Evolutionary conservation across 2,797 vertebrate genomes (phyloP).

Genomic region (Anabacerthia variegaticeps): DNA sequence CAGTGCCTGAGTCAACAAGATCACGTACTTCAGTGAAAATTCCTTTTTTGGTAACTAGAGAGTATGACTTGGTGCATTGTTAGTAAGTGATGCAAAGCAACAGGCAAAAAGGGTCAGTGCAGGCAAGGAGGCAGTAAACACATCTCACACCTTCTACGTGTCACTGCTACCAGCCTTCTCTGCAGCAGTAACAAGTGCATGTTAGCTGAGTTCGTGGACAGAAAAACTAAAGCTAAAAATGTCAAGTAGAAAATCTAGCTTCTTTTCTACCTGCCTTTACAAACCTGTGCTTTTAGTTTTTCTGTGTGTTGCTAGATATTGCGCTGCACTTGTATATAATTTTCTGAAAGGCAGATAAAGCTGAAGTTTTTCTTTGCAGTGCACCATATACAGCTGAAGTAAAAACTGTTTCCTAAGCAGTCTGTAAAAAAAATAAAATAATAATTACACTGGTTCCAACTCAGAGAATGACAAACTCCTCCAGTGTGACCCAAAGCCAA

Average conservation of each 20-base stretch:
- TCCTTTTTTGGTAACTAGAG: slow-evolving; percentile 76
- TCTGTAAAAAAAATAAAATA: neutral
- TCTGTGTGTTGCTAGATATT: neutral
- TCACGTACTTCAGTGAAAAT: slow-evolving; percentile 57
- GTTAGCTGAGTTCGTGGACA: neutral
- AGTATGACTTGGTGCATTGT: slow-evolving; percentile 38
- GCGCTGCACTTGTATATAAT: neutral
- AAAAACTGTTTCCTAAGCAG: neutral
- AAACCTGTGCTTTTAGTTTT: neutral
- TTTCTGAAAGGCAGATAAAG: neutral
- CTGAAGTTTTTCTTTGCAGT: neutral
- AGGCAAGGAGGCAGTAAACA: neutral
- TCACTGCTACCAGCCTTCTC: neutral
- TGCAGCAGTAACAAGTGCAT: neutral
- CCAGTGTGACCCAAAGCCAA: neutral
- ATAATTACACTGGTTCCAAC: neutral
- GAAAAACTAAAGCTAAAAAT: neutral
- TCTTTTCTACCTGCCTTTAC: neutral
- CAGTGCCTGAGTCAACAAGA: slow-evolving; percentile 61
- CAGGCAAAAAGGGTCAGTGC: neutral
- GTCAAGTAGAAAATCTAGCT: neutral
- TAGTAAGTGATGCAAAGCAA: slow-evolving; percentile 55
- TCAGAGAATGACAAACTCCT: neutral
- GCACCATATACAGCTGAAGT: neutral
- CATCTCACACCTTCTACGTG: neutral